Percentiles rank a stretch among this genome's conserved stretches.
Evolutionary conservation across 1,140 invertebrate species (phyloP).

Genomic region (Bombus affinis): DNA sequence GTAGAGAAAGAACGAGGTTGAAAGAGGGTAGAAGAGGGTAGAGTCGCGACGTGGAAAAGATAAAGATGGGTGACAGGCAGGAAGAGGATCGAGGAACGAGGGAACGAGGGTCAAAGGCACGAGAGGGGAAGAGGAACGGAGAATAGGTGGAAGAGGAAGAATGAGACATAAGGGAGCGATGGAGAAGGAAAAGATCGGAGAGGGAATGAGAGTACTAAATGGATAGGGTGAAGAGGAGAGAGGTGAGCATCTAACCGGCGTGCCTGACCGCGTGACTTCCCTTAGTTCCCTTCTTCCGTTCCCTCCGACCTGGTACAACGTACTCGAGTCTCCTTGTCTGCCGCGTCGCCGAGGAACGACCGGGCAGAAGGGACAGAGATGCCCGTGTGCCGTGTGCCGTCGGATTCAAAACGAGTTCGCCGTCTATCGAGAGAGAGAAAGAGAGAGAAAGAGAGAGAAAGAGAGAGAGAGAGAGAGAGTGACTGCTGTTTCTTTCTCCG

Average conservation of each 20-base stretch:
- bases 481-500: not conserved
- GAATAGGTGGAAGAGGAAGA: constrained; percentile 11
- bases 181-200: not conserved
- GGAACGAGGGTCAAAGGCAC: not conserved
- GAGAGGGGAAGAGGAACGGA: constrained; percentile 5
- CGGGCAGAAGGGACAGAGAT: constrained; percentile 27
- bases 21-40: not conserved
- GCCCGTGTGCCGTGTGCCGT: constrained; percentile 23
- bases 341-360: constrained; percentile 35
- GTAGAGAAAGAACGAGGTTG: not conserved
- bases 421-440: constrained; percentile 41
- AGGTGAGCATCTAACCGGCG: constrained; percentile 49
- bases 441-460: not conserved
- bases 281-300: constrained; percentile 63
- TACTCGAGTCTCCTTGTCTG: constrained; percentile 56
- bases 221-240: constrained; percentile 25
- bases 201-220: constrained; percentile 45
- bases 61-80: not conserved
- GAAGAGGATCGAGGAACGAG: not conserved
- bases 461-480: not conserved
- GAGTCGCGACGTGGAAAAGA: not conserved
- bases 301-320: constrained; percentile 61
- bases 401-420: constrained; percentile 56
- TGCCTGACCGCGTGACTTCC: constrained; percentile 64
- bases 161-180: not conserved